Evolutionary conservation across 2,888 invertebrate species (phyloP).

Genomic region (Strigamia maritima): DNA sequence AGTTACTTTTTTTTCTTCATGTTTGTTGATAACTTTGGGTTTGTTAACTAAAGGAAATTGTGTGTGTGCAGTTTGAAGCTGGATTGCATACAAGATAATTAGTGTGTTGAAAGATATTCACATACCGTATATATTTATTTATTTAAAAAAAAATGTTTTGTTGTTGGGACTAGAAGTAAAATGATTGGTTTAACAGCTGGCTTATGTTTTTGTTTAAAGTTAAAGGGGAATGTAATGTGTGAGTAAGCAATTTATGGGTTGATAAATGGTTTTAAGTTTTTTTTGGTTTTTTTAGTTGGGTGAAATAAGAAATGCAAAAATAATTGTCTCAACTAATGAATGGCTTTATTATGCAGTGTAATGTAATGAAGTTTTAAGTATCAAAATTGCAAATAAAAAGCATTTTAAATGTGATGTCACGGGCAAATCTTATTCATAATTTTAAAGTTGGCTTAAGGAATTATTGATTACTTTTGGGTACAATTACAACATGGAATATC

Average conservation of each 20-base stretch:
- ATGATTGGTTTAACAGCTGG: not conserved
- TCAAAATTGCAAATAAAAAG: not conserved
- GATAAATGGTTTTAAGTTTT: not conserved
- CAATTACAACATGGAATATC: not conserved
- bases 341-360: not conserved
- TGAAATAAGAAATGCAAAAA: not conserved
- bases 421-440: not conserved
- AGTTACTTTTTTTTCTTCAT: not conserved
- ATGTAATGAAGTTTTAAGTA: not conserved
- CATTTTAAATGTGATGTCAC: not conserved
- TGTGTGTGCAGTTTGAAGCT: conserved; percentile 1
- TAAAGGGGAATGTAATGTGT: not conserved
- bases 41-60: conserved; percentile 18
- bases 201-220: not conserved
- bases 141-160: not conserved
- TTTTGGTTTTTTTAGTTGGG: not conserved
- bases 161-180: not conserved
- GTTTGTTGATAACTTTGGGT: not conserved
- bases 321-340: not conserved
- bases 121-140: not conserved
- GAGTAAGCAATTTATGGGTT: not conserved
- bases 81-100: not conserved
- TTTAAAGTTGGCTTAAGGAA: not conserved
- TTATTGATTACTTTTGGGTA: not conserved
- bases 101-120: not conserved